A percentile compares a stretch with the other conserved stretches of the same genome.
These are phyloP conservation scores for Erpornis zantholeuca DNA, from an alignment of 2,113 vertebrate genomes.

Conservation along the genomic window DNA sequence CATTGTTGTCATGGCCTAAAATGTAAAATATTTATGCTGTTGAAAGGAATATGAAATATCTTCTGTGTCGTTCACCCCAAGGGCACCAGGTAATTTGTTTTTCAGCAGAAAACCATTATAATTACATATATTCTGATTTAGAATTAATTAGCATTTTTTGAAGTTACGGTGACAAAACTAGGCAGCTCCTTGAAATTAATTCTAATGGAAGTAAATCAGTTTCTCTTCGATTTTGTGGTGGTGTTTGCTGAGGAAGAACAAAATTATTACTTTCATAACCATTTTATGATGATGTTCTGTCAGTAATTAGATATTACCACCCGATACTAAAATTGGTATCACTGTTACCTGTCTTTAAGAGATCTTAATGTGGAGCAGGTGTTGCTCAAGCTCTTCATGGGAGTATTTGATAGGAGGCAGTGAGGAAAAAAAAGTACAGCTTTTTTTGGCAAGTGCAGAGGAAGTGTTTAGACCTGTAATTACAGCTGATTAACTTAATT, in stretches of 20 bases:
- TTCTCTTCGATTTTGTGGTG: not conserved
- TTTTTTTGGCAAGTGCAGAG: slow-evolving; percentile 31
- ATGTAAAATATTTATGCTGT: slow-evolving; percentile 24
- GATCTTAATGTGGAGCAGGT: slow-evolving; percentile 22
- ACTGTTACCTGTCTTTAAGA: not conserved
- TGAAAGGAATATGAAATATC: slow-evolving; percentile 57
- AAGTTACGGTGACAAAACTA: slow-evolving; percentile 56
- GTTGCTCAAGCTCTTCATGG: not conserved
- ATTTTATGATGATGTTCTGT: not conserved
- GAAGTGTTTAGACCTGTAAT: slow-evolving; percentile 42
- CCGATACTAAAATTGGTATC: not conserved
- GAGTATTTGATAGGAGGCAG: not conserved
- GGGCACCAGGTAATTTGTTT: slow-evolving; percentile 71
- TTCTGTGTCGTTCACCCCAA: not conserved
- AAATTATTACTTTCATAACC: slow-evolving; percentile 6
- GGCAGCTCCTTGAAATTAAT: slow-evolving; percentile 68
- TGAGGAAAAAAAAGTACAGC: not conserved
- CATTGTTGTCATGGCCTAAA: slow-evolving; percentile 1
- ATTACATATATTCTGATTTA: slow-evolving; percentile 57
- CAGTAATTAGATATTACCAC: not conserved
- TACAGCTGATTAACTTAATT: slow-evolving; percentile 58
- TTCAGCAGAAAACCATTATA: slow-evolving; percentile 63
- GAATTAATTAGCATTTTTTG: slow-evolving; percentile 71
- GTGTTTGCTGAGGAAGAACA: not conserved
- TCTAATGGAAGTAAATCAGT: slow-evolving; percentile 40